Conservation (phyloP, 1,140 invertebrate species). For the Anastrepha ludens region DNA sequence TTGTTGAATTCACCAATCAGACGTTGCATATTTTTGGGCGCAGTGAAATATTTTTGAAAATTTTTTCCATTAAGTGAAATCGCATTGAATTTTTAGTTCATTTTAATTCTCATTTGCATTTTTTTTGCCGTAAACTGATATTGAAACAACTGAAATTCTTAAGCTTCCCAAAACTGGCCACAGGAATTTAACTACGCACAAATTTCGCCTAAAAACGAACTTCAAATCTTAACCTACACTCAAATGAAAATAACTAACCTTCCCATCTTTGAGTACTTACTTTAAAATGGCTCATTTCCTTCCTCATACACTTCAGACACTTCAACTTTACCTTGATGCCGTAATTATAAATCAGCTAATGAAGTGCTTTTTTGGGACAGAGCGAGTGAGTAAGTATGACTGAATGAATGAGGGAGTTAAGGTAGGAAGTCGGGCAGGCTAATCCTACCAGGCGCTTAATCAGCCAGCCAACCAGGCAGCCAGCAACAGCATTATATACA, state of each 20-base stretch:
- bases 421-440: not conserved
- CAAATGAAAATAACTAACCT: not conserved
- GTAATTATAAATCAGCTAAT: slow-evolving; percentile 42
- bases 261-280: not conserved
- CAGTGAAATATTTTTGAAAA: no score
- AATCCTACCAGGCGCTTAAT: not conserved
- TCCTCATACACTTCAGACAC: not conserved
- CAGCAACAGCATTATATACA: not conserved
- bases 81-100: no score
- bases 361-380: not conserved
- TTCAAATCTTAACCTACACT: no score
- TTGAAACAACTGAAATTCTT: no score
- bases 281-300: not conserved
- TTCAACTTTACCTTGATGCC: slow-evolving; percentile 5
- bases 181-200: no score
- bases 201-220: no score
- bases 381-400: not conserved
- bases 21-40: no score
- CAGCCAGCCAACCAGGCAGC: slow-evolving; percentile 18
- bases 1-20: no score
- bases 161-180: no score
- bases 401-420: not conserved
- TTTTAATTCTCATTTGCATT: no score
- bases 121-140: no score
- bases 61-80: no score